Conservation (phyloP, 2,797 vertebrate species). For the Scleropages formosus region DNA sequence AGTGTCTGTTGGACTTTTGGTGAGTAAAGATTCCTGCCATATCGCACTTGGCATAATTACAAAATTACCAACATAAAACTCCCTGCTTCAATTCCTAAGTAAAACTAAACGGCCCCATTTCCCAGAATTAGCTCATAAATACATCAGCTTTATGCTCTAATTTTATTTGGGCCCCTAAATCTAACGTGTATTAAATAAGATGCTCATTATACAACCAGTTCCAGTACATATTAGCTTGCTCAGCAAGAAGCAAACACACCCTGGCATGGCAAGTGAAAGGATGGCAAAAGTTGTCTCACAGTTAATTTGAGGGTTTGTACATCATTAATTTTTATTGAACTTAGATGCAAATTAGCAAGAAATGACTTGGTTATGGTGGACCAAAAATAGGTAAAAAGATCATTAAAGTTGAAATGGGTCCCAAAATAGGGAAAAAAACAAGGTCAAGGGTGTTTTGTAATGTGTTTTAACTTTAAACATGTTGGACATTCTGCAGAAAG, state of each 20-base stretch:
- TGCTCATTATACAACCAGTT: constrained; percentile 40
- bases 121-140: constrained; percentile 42
- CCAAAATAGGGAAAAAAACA: neutral
- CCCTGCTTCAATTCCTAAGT: constrained; percentile 30
- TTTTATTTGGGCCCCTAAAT: constrained; percentile 46
- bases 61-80: constrained; percentile 41
- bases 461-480: too few species aligned
- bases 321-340: constrained; percentile 69
- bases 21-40: constrained; percentile 9
- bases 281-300: constrained; percentile 50
- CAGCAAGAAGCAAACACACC: constrained; percentile 50
- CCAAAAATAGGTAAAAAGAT: constrained; percentile 58
- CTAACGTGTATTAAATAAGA: constrained; percentile 42
- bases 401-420: constrained; percentile 47
- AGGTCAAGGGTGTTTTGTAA: too few species aligned
- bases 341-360: constrained; percentile 53
- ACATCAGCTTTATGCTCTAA: constrained; percentile 35
- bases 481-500: too few species aligned
- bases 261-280: constrained; percentile 40
- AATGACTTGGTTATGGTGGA: constrained; percentile 44
- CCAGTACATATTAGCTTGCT: constrained; percentile 44
- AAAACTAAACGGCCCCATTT: constrained; percentile 36
- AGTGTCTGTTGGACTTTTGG: constrained; percentile 3
- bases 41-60: constrained; percentile 39
- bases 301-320: constrained; percentile 68